Base-by-base conservation (phyloP, 2,113 vertebrate genomes). In the Connochaetes taurinus region DNA sequence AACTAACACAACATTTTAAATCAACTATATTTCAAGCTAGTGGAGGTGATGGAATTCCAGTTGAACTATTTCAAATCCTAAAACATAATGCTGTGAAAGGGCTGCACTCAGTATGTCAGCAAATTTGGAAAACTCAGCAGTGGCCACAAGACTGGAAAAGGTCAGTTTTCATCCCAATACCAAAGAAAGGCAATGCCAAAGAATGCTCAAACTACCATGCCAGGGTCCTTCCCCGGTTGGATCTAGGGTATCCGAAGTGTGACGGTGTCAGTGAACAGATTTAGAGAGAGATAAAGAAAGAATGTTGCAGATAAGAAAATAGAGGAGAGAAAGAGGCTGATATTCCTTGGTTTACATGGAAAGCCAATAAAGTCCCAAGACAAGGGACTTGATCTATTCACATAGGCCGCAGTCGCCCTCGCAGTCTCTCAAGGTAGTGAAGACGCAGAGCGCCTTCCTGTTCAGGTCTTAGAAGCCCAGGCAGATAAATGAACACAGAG, bases 231-330 rank as follows among this genome's bases (percentile, higher is more conserved):
- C 53, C 53, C 53, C 2, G 0, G 53, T 23, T 23, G 21, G 53
- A 55, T 55, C 53, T 19, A 55, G 53, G 19, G 53, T 23, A 55
- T 55, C 53, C 3, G 0, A 55, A 55, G 53, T 55, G 53, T 55
- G 53, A 55, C 3, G 0, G 53, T 1, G 0, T 55, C 7, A 0
- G 53, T 0, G 19, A 55, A 55, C 19, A 55, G 53, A 55, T 55
- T 55, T 55, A 55, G 21, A 55, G 7, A 55, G 7, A 55, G 53
- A 55, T 55, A 55, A 55, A 55, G 53, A 55, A 23, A 55, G 53
- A 55, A 55, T 55, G 21, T 55, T 57, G 55, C 55, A 57, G 55
- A 57, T 57, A 57, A 57, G 55, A 57, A 57, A 57, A 57, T 23
- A 57, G 55, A 57, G 21, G 21, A 23, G 8, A 57, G 55, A 57